Evolutionary conservation across 2,113 vertebrate species (phyloP), one percentile per base, ranked within the genome.

Genomic region (Petrocephalus microphthalmus): DNA sequence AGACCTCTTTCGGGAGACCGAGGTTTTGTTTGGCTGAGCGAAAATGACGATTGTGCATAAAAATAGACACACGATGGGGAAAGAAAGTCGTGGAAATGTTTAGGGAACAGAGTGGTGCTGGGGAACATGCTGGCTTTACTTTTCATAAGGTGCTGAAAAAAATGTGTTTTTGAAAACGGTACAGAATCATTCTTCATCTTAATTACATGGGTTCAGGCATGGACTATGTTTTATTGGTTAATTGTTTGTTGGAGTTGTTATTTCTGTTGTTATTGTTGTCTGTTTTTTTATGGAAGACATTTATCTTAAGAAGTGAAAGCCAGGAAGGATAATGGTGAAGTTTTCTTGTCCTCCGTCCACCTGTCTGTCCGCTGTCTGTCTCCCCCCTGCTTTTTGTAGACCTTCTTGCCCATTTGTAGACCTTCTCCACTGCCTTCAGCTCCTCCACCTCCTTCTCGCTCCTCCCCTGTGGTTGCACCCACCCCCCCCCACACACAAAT

Each of bases 391-490:
- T 45, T 42, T 42, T 82, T 42, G 15, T 78, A 42, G 71, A 78
- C 71, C 25, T 25, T 81, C 64, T 51, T 89, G 54, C 57, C 22
- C 85, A 37, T 60, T 37, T 42, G 42, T 42, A 3, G 42, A 42
- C 42, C 1, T 42, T 84, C 33, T 87, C 74, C 37, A 78, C 54
- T 53, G 56, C 85, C 67, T 90, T 89, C 78, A 74, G 78, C 37
- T 82, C 86, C 82, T 90, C 90, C 84, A 60, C 81, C 56, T 53
- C 67, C 86, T 54, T 84, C 67, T 86, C 29, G 42, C 52, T 37
- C 42, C 88, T 90, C 90, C 91, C 89, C 90, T 90, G 90, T 87
- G 83, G 87, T 86, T 85, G 33, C 90, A 83, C 88, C 1, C 81
- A 87, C 89, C 89, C 13, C 10, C 2, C 1, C 89, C 89, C 88